Conservation (phyloP, 2,797 vertebrate genomes). For the Poecilia picta region DNA sequence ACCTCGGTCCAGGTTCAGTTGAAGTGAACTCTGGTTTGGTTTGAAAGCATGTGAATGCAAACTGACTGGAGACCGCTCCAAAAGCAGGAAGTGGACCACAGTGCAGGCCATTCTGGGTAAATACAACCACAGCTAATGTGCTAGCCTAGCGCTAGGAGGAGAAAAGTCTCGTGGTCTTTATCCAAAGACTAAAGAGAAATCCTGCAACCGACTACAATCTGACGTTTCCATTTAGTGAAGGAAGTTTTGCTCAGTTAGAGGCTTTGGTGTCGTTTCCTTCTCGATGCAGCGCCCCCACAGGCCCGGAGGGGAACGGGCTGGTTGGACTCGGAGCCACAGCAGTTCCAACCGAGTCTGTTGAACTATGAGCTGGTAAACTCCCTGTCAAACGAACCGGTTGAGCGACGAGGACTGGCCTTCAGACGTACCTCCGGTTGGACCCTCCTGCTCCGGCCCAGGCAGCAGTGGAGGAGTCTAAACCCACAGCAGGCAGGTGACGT, state of each 20-base stretch:
- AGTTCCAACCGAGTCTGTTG: accelerated
- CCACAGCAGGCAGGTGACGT: constrained; percentile 76
- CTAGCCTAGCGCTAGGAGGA: not conserved
- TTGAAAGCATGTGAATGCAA: not conserved
- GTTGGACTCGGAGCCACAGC: not conserved
- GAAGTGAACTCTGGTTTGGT: not conserved
- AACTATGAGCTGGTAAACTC: not conserved
- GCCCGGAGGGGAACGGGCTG: not conserved
- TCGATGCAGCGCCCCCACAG: not conserved
- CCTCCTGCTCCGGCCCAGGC: constrained; percentile 77
- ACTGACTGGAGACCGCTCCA: not conserved
- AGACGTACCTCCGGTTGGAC: constrained; percentile 81
- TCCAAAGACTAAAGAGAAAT: not conserved
- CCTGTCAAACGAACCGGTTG: constrained; percentile 14
- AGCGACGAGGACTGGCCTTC: not conserved
- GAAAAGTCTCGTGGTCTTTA: not conserved
- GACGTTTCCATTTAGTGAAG: not conserved
- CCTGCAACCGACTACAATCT: not conserved
- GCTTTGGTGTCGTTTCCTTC: not conserved
- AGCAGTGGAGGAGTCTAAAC: constrained; percentile 72
- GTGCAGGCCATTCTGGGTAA: too few species aligned
- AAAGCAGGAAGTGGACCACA: not conserved
- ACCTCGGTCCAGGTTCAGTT: too few species aligned
- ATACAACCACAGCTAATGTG: too few species aligned
- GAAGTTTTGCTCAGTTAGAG: not conserved